Evolutionary conservation across 2,888 invertebrate genomes (phyloP), one percentile per base, ranked within the genome.

Genomic region (Phyllotreta striolata): DNA sequence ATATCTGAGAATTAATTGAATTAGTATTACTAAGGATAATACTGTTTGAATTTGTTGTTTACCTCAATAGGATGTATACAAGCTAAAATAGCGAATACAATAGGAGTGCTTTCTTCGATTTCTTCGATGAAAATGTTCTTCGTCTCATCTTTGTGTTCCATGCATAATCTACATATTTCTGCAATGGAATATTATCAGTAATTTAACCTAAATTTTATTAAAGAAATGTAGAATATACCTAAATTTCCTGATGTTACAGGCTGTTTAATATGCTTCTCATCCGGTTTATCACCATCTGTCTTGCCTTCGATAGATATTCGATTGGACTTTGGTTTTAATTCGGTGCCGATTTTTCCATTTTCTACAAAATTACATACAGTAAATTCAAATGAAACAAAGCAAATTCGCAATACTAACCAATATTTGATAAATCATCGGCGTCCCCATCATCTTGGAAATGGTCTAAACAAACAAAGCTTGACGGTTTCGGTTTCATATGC

Each of bases 381-480:
- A n/a, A n/a, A 6, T 56, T 35, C 34, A 14, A 13, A 37, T 13
- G 12, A 12, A 9, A 10, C 37, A 24, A 35, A 43, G n/a, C 7
- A 39, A 37, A 54, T 13, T 35, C 0, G 37, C 2, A 41, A 38
- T 51, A 39, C 56, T 54, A 51, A 58, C 64, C 62, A 47, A 51
- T 51, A 6, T 59, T 41, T 44, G 24, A 13, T 44, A 56, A 8
- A 6, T 57, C 52, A 12, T 64, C 46, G 40, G 55, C 9, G 38
- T 63, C 35, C 46, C 72, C 66, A 41, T 64, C 59, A 52, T 72
- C 69, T 9, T 71, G 68, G 63, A 79, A 78, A 73, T 79, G 79
- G 59, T 75, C 71, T 61, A 77, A 72, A 71, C 79, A 79, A 13
- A 78, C 70, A 62, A 79, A 76, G 62, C 74, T 75, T 8, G 62